Conservation (phyloP, 2,888 invertebrate genomes). For the Drosophila barbarae region DNA sequence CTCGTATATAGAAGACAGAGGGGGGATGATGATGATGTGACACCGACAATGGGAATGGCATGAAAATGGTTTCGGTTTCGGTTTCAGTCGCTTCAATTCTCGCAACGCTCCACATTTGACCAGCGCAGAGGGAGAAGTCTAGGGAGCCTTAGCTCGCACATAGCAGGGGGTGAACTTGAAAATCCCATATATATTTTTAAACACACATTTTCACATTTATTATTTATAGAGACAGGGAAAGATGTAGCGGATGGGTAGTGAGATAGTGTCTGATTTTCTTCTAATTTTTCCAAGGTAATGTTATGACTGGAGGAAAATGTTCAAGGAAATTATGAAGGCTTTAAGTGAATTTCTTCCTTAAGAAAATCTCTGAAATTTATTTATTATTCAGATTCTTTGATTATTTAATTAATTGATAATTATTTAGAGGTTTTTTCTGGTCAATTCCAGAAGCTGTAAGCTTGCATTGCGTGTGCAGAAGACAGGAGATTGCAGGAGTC, state of each 20-base stretch:
- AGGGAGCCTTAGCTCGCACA: conserved; percentile 31
- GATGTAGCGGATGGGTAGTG: neutral
- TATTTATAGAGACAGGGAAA: conserved; percentile 18
- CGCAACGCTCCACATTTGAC: conserved; percentile 30
- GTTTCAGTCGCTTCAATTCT: conserved; percentile 14
- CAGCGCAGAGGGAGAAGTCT: conserved; percentile 14
- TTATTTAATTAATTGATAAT: neutral
- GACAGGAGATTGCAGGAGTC: conserved; percentile 1
- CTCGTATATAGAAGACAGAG: too few species aligned
- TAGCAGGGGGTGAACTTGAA: conserved; percentile 72
- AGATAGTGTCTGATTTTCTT: neutral
- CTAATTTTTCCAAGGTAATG: conserved; percentile 5
- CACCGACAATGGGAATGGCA: conserved; percentile 51
- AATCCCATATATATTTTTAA: conserved; percentile 59
- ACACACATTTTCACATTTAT: conserved; percentile 34
- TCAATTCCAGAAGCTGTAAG: conserved; percentile 13
- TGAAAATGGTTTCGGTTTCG: conserved; percentile 16
- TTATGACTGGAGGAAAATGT: neutral
- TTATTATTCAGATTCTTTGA: neutral
- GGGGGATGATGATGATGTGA: conserved; percentile 27
- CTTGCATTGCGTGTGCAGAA: conserved; percentile 15
- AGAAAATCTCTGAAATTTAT: neutral
- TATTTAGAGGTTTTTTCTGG: neutral
- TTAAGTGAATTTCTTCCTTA: too few species aligned
- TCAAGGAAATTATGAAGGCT: neutral